Percentiles rank a stretch among this genome's conserved stretches.
phyloP scores from a whole-genome alignment of 2,888 invertebrate genomes.

The Lapara coniferarum region DNA sequence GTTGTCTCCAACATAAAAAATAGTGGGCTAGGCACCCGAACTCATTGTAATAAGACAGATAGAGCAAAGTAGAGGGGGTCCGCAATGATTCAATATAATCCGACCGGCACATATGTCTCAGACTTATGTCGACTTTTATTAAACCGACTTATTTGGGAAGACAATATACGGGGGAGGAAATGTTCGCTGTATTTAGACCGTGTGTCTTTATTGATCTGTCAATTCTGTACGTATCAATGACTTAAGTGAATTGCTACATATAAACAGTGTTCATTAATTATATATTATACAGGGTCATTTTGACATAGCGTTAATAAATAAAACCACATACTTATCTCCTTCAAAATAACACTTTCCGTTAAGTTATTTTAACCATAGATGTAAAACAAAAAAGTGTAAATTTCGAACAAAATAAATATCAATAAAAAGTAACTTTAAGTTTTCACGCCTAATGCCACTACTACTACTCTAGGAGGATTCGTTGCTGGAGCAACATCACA shows the following conservation, averaged over 20 bases:
- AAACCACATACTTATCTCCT: no score
- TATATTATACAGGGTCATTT: no score
- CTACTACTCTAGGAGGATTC: no score
- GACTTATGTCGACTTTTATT: constrained; percentile 70
- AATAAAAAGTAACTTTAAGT: no score
- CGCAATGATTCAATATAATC: constrained; percentile 75
- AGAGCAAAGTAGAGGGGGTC: constrained; percentile 50
- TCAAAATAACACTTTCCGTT: no score
- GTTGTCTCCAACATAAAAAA: constrained; percentile 16
- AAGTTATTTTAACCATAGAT: no score
- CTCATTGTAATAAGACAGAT: constrained; percentile 44
- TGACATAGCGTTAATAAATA: no score
- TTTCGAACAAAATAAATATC: no score
- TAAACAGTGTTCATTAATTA: neutral
- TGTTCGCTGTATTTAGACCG: constrained; percentile 40
- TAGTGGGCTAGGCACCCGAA: constrained; percentile 14
- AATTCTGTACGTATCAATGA: constrained; percentile 27
- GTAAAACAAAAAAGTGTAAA: no score
- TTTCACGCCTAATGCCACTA: no score
- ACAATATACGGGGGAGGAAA: constrained; percentile 49
- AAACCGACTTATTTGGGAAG: constrained; percentile 66
- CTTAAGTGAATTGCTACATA: neutral
- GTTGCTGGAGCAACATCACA: no score
- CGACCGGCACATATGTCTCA: constrained; percentile 66
- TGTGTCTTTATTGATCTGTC: constrained; percentile 38